These are phyloP conservation scores for Gambusia affinis DNA, from an alignment of 2,113 vertebrate genomes.

Conservation along the genomic window DNA sequence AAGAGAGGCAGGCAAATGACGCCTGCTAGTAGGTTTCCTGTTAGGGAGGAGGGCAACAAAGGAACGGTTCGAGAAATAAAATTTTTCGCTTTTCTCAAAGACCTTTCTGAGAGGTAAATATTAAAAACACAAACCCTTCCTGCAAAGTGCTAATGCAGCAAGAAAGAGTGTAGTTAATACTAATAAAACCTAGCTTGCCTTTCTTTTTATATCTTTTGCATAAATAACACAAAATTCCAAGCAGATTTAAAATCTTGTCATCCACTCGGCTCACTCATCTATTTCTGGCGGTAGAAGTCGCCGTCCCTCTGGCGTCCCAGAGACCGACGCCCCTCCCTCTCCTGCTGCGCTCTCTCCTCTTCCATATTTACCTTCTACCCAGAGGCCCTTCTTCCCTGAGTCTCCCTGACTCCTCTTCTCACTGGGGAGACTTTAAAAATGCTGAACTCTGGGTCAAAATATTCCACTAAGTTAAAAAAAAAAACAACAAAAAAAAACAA, in stretches of 20 bases:
- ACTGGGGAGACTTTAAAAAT: slow-evolving; percentile 64
- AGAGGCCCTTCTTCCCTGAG: slow-evolving; percentile 29
- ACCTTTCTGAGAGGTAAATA: background rate
- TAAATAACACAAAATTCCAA: slow-evolving; percentile 22
- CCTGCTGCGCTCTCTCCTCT: slow-evolving; percentile 1
- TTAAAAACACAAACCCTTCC: background rate
- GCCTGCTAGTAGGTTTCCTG: background rate
- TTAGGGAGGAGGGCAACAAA: background rate
- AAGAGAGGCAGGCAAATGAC: background rate
- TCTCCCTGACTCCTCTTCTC: slow-evolving; percentile 39
- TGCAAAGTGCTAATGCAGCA: background rate
- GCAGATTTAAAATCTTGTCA: slow-evolving; percentile 8
- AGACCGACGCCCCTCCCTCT: background rate
- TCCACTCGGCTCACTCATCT: slow-evolving; percentile 39
- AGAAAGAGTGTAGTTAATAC: background rate
- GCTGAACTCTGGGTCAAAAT: slow-evolving; percentile 71
- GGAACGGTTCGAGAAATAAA: background rate
- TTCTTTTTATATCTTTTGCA: background rate
- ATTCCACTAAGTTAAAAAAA: slow-evolving; percentile 58
- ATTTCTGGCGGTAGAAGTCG: slow-evolving; percentile 41
- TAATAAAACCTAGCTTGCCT: background rate
- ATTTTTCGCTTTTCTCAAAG: background rate
- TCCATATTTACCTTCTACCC: slow-evolving; percentile 34
- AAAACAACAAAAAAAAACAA: no score
- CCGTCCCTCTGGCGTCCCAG: slow-evolving; percentile 15